Evolutionary conservation across 1,140 invertebrate genomes (phyloP).

Genomic region (Dreissena rostriformis): DNA sequence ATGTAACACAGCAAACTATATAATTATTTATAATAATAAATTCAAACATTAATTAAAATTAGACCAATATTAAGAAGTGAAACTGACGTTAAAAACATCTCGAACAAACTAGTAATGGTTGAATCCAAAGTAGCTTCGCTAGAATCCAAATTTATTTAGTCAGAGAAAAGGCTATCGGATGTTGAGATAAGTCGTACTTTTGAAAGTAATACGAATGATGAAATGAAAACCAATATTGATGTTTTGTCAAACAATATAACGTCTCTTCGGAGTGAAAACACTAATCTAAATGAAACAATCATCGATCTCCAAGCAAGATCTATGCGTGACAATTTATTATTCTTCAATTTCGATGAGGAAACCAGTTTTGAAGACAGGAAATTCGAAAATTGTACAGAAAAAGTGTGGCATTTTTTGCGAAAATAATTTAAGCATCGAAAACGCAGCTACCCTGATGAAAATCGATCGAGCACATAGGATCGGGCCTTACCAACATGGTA

Average conservation of each 20-base stretch:
- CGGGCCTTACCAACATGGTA: background rate
- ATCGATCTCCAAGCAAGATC: slow-evolving; percentile 1
- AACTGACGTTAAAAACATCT: slow-evolving; percentile 9
- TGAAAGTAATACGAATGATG: slow-evolving; percentile 1
- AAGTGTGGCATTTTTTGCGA: background rate
- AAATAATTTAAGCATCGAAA: slow-evolving; percentile 8
- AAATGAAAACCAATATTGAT: slow-evolving; percentile 11
- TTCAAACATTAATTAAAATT: background rate
- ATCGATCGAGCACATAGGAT: background rate
- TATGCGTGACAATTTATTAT: slow-evolving; percentile 17
- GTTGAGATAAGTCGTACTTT: slow-evolving; percentile 8
- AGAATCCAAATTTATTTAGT: slow-evolving; percentile 1
- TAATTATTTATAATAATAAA: too few species aligned
- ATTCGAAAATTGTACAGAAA: slow-evolving; percentile 9
- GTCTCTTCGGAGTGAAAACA: background rate
- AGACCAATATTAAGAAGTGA: slow-evolving; percentile 27
- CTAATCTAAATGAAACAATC: background rate
- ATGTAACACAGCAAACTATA: too few species aligned
- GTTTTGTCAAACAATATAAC: too few species aligned
- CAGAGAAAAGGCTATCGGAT: slow-evolving; percentile 1
- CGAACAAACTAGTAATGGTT: slow-evolving; percentile 8
- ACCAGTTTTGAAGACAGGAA: background rate
- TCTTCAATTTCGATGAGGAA: slow-evolving; percentile 20
- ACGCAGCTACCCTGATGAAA: background rate
- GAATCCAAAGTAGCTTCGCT: slow-evolving; percentile 8